These are phyloP conservation scores for Heliconius erato DNA, from an alignment of 2,888 invertebrate genomes.

Conservation along the genomic window DNA sequence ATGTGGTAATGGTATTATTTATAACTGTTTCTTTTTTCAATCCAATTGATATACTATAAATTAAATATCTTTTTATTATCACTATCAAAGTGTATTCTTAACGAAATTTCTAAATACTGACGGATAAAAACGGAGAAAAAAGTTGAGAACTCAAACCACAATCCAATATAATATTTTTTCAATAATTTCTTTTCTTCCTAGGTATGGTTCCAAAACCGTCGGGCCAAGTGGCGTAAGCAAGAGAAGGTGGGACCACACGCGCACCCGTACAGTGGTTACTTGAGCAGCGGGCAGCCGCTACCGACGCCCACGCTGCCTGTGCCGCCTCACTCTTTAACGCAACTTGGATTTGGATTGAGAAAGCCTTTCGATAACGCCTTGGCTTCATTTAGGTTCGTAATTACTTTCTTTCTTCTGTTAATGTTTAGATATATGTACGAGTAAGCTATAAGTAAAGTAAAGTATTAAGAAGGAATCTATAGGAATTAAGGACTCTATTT, in stretches of 20 bases:
- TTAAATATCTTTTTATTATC: no score
- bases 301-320: conserved; percentile 89
- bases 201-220: conserved; percentile 98
- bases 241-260: conserved; percentile 96
- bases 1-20: no score
- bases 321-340: conserved; percentile 90
- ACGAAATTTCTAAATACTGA: no score
- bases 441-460: no score
- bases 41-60: no score
- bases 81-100: no score
- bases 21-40: no score
- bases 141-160: not conserved
- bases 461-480: no score
- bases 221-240: conserved; percentile 97
- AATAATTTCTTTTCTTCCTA: conserved; percentile 60
- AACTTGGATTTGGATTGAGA: conserved; percentile 90
- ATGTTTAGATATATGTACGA: no score
- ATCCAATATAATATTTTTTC: not conserved
- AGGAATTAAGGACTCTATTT: no score
- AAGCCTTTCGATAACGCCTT: conserved; percentile 90
- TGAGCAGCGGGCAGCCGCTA: conserved; percentile 87
- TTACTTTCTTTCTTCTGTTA: no score
- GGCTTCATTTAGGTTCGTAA: conserved; percentile 88
- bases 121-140: no score
- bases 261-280: conserved; percentile 95